Conservation (phyloP, 2,113 vertebrate genomes). For the Dasyornis broadbenti region DNA sequence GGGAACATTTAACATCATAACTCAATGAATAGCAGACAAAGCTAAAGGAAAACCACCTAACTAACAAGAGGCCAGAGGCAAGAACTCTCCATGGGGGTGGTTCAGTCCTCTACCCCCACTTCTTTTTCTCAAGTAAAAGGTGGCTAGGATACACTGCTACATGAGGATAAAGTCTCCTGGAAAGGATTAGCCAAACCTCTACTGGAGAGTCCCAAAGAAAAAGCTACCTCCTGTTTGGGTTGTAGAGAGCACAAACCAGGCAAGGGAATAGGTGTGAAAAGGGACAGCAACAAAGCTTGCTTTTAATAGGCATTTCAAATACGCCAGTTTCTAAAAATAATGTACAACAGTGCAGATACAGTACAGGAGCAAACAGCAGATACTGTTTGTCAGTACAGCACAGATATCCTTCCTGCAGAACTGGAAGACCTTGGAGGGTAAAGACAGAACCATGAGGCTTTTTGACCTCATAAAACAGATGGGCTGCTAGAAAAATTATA, state of each 20-base stretch:
- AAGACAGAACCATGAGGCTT: neutral
- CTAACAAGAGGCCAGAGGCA: neutral
- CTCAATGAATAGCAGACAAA: neutral
- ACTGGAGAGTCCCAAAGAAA: neutral
- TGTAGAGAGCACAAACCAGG: neutral
- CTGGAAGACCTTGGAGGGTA: conserved; percentile 44
- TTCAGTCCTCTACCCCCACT: rapidly evolving
- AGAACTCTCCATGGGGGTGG: neutral
- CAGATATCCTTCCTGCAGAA: neutral
- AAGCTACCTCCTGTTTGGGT: neutral
- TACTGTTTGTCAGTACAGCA: conserved; percentile 20
- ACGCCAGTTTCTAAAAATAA: conserved; percentile 50
- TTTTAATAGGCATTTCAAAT: conserved; percentile 40
- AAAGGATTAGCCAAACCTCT: neutral
- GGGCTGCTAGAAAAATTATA: neutral
- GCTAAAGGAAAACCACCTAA: neutral
- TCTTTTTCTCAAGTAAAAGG: neutral
- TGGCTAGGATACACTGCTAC: neutral
- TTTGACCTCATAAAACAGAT: conserved; percentile 8
- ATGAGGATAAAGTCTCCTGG: neutral
- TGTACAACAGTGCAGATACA: neutral
- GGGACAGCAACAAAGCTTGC: neutral
- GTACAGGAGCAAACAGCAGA: conserved; percentile 13
- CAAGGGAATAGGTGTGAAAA: conserved; percentile 14
- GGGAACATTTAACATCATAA: neutral